These are phyloP conservation scores for Hapalemur alaotrensis DNA, from an alignment of 2,797 vertebrate species.

Conservation along the genomic window DNA sequence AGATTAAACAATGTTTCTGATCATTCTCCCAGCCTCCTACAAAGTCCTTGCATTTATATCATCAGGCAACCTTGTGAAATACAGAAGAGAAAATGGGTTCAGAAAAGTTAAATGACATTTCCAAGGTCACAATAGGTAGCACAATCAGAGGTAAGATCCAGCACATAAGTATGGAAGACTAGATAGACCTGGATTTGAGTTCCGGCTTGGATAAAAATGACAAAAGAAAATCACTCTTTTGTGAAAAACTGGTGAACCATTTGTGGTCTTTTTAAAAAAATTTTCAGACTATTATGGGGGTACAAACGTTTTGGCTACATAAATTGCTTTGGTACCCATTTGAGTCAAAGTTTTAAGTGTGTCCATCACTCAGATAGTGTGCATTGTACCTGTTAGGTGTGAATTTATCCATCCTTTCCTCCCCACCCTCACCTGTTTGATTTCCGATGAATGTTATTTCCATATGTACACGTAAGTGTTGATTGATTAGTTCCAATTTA, in stretches of 20 bases:
- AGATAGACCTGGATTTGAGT: not conserved
- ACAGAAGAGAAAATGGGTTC: not conserved
- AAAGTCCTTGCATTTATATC: not conserved
- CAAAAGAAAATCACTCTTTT: not conserved
- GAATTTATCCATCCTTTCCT: too few species aligned
- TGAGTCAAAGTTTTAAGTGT: too few species aligned
- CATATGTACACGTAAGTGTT: too few species aligned
- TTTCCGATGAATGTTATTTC: too few species aligned
- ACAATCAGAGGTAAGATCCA: not conserved
- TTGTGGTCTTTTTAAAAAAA: not conserved
- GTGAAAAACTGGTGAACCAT: not conserved
- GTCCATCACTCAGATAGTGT: too few species aligned
- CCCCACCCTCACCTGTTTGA: too few species aligned
- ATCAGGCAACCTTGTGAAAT: not conserved
- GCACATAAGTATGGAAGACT: not conserved
- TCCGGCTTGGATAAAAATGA: not conserved
- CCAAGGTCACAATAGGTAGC: not conserved
- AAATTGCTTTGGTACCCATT: too few species aligned
- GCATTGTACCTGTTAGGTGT: too few species aligned
- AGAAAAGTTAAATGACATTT: not conserved
- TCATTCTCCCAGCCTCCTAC: not conserved
- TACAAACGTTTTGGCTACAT: too few species aligned
- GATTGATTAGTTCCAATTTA: too few species aligned
- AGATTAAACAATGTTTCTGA: not conserved
- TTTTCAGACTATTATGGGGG: too few species aligned